Base-by-base conservation (phyloP, 1,140 invertebrate species). In the Cataglyphis hispanica region DNA sequence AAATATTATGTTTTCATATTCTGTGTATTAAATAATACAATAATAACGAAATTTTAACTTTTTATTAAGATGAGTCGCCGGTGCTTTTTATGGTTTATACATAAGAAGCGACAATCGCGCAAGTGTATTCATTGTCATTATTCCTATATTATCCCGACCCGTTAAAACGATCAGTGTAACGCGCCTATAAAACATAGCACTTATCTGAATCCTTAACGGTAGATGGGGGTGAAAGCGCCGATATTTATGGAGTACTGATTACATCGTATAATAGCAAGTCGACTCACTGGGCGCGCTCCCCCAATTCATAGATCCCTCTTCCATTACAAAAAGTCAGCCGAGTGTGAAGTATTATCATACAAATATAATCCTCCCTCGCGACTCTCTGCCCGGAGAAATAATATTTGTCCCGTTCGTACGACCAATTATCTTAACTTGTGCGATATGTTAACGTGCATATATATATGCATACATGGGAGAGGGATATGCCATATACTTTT, bases 201-300 rank as follows among this genome's bases (percentile, higher is more conserved):
- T 83, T 83, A 83, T 43, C 34, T 50, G 64, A 80, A 56, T 80
- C 25, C 27, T 77, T 77, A 50, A n/a, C 22, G 46, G 67, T 66
- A 84, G 77, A 40, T 72, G 85, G 80, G 85, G 80, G 75, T 87
- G 63, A 90, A 87, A 66, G 84, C 58, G 75, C 70, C 31, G 86
- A 87, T 90, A 88, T 90, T 90, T 90, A 90, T 90, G 89, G 75
- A 80, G 89, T 86, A 76, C 77, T 89, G 89, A 90, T 90, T 90
- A 88, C 86, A 84, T 87, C 77, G 89, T 87, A 90, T 87, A 90
- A 90, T 88, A 63, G 86, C 89, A 74, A 86, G 66, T 84, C 87
- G 86, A 90, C 88, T 90, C 84, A 64, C 43, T 50, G 83, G 50
- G 56, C 66, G 86, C 46, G 85, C 83, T 85, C 86, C 86, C 61